A percentile compares a stretch with the other conserved stretches of the same genome.
Evolutionary conservation across 2,113 vertebrate species (phyloP).

Genomic region (Chloebia gouldiae): DNA sequence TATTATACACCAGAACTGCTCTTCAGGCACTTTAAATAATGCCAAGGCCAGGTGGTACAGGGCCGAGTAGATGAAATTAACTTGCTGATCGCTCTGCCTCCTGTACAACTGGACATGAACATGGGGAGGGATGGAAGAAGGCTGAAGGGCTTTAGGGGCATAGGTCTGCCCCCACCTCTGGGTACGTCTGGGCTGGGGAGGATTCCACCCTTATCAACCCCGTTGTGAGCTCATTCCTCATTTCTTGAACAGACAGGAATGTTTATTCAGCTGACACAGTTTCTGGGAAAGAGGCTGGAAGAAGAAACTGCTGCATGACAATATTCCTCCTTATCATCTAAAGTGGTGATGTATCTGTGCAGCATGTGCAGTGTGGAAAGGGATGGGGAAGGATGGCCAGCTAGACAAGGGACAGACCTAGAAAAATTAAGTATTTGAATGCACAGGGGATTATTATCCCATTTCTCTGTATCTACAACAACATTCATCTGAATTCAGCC

Average conservation of each 20-base stretch:
- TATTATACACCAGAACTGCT: not conserved
- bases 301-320: not conserved
- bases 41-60: not conserved
- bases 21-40: not conserved
- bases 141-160: not conserved
- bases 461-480: not conserved
- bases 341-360: not conserved
- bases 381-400: not conserved
- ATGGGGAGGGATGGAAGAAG: not conserved
- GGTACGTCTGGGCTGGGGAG: fast-evolving
- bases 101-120: not conserved
- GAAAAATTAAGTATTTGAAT: not conserved
- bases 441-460: not conserved
- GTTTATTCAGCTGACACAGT: conserved; percentile 48
- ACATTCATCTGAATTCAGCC: not conserved
- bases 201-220: conserved; percentile 47
- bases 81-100: not conserved
- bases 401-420: not conserved
- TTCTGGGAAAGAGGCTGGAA: conserved; percentile 27
- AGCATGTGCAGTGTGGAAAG: not conserved
- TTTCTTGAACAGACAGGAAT: conserved; percentile 36
- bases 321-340: not conserved
- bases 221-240: not conserved
- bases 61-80: not conserved
- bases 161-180: not conserved